Evolutionary conservation across 2,797 vertebrate genomes (phyloP), one percentile per base, ranked within the genome.

Genomic region (Semaprochilodus insignis): DNA sequence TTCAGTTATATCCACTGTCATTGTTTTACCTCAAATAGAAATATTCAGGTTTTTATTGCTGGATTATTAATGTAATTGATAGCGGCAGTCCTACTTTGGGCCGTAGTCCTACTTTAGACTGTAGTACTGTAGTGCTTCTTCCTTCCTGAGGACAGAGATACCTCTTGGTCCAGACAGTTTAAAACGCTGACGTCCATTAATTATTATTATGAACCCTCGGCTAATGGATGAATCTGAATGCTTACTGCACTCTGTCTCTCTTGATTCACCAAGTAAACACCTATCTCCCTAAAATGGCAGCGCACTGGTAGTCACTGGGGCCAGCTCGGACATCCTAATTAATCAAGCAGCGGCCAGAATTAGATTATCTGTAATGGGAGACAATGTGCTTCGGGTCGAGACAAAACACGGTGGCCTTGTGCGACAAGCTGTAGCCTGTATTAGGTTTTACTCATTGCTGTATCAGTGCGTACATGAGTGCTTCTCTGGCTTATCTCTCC

Each of bases 401-500:
- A 77, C 75, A 21, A 83, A 85, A 71, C 44, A 44, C 17, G 72
- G 48, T 34, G 51, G 81, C 67, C 40, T 59, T 67, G 57, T 63
- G 70, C 67, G 71, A 85, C 84, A 60, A 87, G 86, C 82, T 82
- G 85, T 84, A 90, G 52, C 66, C 66, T 69, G 27, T 85, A 84
- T 84, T 66, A 77, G 83, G 65, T 84, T 86, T 88, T 87, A 67
- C 81, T 74, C 81, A 83, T 88, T 78, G 59, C 40, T 36, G 67
- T 78, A 82, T 85, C 83, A 78, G 78, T 71, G 55, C 21, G 69
- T 48, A 11, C 74, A 77, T 80, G 83, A 85, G 78, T 85, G 88
- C 86, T 79, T 87, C 88, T 89, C 88, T 86, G 86, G 88, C 88
- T 89, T 90, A 93, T 91, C 90, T 88, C 90, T 89, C 81, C 85